Evolutionary conservation across 2,797 vertebrate species (phyloP).

Genomic region (Tokudaia muenninki): DNA sequence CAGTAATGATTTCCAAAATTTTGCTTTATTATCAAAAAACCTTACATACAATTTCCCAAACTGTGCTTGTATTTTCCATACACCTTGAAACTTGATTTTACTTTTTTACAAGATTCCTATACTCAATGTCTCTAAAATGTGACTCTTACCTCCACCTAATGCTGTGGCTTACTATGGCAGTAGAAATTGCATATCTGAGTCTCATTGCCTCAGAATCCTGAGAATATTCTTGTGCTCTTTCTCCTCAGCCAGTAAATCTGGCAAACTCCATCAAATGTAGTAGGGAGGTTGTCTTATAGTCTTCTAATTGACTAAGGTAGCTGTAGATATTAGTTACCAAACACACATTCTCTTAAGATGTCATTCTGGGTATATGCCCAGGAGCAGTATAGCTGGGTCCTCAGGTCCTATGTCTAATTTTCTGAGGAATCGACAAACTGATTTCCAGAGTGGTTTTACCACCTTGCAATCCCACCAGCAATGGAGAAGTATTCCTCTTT

Average conservation of each 20-base stretch:
- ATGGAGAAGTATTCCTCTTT: too few species aligned
- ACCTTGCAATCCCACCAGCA: too few species aligned
- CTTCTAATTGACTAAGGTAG: not conserved
- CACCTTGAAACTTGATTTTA: not conserved
- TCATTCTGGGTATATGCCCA: not conserved
- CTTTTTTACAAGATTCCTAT: not conserved
- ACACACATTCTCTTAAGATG: not conserved
- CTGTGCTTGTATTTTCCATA: not conserved
- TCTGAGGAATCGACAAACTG: too few species aligned
- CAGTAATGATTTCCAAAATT: not conserved
- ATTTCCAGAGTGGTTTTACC: too few species aligned
- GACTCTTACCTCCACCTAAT: not conserved
- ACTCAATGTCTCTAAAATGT: not conserved
- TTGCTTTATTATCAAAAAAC: not conserved
- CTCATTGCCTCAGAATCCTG: not conserved
- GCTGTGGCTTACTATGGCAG: not conserved
- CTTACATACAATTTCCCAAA: not conserved
- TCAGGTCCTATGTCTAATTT: too few species aligned
- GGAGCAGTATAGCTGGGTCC: too few species aligned
- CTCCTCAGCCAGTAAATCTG: not conserved
- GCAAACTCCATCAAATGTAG: not conserved
- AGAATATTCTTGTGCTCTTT: not conserved
- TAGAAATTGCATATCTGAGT: not conserved
- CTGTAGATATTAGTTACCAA: not conserved
- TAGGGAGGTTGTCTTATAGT: not conserved